These are phyloP conservation scores for Madoqua kirkii DNA, from an alignment of 2,113 vertebrate genomes.

Conservation along the genomic window DNA sequence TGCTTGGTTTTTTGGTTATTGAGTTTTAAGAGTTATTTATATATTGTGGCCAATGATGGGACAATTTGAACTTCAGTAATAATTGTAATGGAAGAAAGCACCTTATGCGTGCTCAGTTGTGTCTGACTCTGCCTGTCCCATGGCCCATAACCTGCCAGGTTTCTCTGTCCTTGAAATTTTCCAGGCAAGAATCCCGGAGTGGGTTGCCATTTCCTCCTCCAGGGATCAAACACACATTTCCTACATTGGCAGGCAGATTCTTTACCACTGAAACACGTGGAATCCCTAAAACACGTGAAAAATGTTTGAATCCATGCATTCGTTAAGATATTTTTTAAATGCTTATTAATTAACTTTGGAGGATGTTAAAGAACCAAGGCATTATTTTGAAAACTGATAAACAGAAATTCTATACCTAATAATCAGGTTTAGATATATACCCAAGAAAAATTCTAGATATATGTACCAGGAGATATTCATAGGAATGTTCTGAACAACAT, in stretches of 20 bases:
- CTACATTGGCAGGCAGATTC: neutral
- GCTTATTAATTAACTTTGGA: neutral
- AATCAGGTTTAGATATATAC: neutral
- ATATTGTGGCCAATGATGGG: neutral
- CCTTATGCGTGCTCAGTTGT: neutral
- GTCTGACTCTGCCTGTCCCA: neutral
- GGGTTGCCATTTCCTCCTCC: neutral
- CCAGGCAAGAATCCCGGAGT: neutral
- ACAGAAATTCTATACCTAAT: neutral
- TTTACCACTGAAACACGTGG: neutral
- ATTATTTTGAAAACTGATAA: neutral
- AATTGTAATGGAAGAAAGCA: neutral
- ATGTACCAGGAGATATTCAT: neutral
- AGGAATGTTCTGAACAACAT: neutral
- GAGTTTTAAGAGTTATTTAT: neutral
- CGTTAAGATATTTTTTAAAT: neutral
- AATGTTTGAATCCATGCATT: neutral
- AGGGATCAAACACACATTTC: neutral
- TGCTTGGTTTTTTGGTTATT: neutral
- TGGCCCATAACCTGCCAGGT: neutral
- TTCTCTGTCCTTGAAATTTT: neutral
- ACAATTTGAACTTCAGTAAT: neutral
- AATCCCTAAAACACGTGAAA: neutral
- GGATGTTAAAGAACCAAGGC: neutral
- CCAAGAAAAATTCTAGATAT: neutral